phyloP scores from a whole-genome alignment of 2,797 vertebrate genomes.

The Lepus townsendii region DNA sequence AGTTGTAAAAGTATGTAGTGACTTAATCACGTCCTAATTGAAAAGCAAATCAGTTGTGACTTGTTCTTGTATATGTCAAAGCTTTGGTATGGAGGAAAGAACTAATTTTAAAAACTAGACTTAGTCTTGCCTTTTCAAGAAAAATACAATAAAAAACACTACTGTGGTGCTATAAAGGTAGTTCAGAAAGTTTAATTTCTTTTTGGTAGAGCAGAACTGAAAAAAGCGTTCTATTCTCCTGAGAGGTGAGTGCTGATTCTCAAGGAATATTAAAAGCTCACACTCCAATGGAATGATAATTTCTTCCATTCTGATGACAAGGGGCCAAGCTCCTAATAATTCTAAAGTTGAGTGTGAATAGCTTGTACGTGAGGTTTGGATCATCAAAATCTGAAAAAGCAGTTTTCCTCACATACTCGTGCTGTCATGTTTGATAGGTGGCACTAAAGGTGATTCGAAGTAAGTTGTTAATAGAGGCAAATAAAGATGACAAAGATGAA shows the following conservation, averaged over 20 bases:
- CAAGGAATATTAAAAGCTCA: not conserved
- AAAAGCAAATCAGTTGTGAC: not conserved
- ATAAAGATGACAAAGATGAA: not conserved
- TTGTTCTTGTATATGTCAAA: not conserved
- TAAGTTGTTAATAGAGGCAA: not conserved
- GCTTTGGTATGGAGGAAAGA: not conserved
- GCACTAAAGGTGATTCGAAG: not conserved
- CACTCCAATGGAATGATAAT: not conserved
- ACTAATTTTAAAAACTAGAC: not conserved
- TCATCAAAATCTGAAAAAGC: slow-evolving; percentile 13
- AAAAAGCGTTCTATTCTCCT: not conserved
- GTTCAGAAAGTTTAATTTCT: not conserved
- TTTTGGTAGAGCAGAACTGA: not conserved
- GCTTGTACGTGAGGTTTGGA: not conserved
- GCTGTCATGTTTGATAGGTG: not conserved
- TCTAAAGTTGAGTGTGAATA: not conserved
- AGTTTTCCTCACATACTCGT: not conserved
- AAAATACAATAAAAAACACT: not conserved
- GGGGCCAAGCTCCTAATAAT: not conserved
- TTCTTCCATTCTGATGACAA: not conserved
- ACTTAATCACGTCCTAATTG: not conserved
- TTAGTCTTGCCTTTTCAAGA: not conserved
- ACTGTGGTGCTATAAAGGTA: not conserved
- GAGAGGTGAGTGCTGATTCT: not conserved
- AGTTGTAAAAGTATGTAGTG: not conserved